A percentile compares a stretch with the other conserved stretches of the same genome.
These are phyloP conservation scores for Cheilosia vernalis DNA, from an alignment of 2,888 invertebrate genomes.

Conservation along the genomic window DNA sequence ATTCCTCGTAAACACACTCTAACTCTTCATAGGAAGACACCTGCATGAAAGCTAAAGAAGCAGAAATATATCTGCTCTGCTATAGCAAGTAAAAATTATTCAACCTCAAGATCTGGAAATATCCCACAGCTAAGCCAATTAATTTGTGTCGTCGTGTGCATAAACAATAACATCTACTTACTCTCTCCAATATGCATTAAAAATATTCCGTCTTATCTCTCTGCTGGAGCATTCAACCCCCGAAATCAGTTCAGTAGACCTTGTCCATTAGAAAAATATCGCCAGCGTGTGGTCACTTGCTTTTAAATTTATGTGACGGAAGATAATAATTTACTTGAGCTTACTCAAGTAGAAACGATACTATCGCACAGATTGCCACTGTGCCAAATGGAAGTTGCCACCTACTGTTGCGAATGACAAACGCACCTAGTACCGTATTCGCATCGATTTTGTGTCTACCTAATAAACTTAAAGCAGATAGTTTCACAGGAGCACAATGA, in stretches of 20 bases:
- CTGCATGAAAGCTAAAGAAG: too few species aligned
- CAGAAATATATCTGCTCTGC: too few species aligned
- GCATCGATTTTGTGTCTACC: conserved; percentile 33
- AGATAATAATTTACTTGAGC: conserved; percentile 66
- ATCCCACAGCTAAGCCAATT: background rate
- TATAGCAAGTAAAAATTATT: too few species aligned
- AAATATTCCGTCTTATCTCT: conserved; percentile 9
- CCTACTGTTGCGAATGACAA: conserved; percentile 10
- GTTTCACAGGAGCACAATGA: conserved; percentile 22
- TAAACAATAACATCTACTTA: conserved; percentile 31
- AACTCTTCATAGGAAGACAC: too few species aligned
- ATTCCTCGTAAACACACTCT: too few species aligned
- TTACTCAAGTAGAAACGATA: conserved; percentile 62
- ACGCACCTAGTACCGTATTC: conserved; percentile 14
- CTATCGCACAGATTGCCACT: conserved; percentile 34
- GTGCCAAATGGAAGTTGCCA: conserved; percentile 44
- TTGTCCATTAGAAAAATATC: conserved; percentile 42
- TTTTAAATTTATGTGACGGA: conserved; percentile 69
- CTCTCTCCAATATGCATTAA: conserved; percentile 58
- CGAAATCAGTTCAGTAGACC: conserved; percentile 37
- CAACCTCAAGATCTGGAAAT: background rate
- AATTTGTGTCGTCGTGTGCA: conserved; percentile 8
- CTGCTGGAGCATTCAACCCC: conserved; percentile 21
- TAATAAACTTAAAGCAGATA: conserved; percentile 44
- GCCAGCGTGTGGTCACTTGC: conserved; percentile 52